phyloP scores from a whole-genome alignment of 2,113 vertebrate genomes.

The Hypocryptadius cinnamomeus region DNA sequence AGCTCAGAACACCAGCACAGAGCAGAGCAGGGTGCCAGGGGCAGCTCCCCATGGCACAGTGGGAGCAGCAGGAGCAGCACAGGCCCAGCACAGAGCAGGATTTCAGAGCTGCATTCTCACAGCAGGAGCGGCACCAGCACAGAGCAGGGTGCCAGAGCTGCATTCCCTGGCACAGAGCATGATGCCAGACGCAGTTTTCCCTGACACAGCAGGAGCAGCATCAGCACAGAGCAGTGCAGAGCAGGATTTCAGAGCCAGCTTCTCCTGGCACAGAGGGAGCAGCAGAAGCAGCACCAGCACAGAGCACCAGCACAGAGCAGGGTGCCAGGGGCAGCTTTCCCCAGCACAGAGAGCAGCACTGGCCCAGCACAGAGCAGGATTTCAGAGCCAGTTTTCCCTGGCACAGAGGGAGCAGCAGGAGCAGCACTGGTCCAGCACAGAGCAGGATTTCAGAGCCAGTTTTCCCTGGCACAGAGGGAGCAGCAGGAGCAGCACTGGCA shows the following conservation, averaged over 20 bases:
- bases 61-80: too few species aligned
- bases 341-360: neutral
- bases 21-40: too few species aligned
- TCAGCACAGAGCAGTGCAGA: neutral
- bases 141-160: too few species aligned
- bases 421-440: neutral
- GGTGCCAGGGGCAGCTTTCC: neutral
- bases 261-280: rapidly evolving
- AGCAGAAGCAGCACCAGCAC: neutral
- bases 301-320: neutral
- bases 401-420: neutral
- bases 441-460: neutral
- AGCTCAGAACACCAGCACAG: too few species aligned
- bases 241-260: neutral
- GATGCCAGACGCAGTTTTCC: too few species aligned
- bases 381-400: neutral
- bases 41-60: too few species aligned
- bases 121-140: too few species aligned
- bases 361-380: neutral
- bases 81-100: too few species aligned
- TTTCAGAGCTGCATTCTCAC: too few species aligned
- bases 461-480: neutral
- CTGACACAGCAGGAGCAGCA: neutral
- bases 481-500: too few species aligned
- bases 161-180: too few species aligned